A percentile compares a stretch with the other conserved stretches of the same genome.
Conservation (phyloP, 1,140 invertebrate species). For the Drosophila murphyi region DNA sequence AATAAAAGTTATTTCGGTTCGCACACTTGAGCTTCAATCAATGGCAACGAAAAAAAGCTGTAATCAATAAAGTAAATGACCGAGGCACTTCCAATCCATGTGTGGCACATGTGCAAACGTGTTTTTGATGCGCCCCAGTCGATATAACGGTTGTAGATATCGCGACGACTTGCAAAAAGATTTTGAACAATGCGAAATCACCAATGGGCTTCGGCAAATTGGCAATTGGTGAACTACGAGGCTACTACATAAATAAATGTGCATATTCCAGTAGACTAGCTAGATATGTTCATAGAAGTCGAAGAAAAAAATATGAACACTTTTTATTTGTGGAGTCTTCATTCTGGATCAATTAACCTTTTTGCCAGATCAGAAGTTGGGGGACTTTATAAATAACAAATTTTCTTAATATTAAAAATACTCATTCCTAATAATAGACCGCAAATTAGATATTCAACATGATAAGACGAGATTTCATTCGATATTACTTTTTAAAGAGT, state of each 20-base stretch:
- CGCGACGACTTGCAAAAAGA: background rate
- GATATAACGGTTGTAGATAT: conserved; percentile 8
- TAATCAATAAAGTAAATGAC: conserved; percentile 79
- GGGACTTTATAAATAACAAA: too few relatives aligned
- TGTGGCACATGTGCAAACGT: conserved; percentile 47
- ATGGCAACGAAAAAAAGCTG: conserved; percentile 39
- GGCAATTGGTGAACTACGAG: background rate
- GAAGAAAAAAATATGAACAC: too few relatives aligned
- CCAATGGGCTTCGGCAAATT: background rate
- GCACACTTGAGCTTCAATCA: conserved; percentile 49
- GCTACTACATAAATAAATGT: background rate
- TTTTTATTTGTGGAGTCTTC: too few relatives aligned
- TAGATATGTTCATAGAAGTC: too few relatives aligned
- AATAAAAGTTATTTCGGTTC: conserved; percentile 34
- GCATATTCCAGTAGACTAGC: background rate
- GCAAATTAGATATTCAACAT: too few relatives aligned
- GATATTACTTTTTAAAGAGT: background rate
- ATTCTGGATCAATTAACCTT: too few relatives aligned
- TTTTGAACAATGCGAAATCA: conserved; percentile 10
- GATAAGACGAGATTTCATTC: too few relatives aligned
- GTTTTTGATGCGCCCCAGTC: conserved; percentile 37
- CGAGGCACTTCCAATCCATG: conserved; percentile 57
- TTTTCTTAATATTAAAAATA: too few relatives aligned
- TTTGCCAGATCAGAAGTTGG: too few relatives aligned
- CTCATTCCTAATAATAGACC: too few relatives aligned